These are phyloP conservation scores for Zosterops hypoxanthus DNA, from an alignment of 2,113 vertebrate genomes.

Conservation along the genomic window DNA sequence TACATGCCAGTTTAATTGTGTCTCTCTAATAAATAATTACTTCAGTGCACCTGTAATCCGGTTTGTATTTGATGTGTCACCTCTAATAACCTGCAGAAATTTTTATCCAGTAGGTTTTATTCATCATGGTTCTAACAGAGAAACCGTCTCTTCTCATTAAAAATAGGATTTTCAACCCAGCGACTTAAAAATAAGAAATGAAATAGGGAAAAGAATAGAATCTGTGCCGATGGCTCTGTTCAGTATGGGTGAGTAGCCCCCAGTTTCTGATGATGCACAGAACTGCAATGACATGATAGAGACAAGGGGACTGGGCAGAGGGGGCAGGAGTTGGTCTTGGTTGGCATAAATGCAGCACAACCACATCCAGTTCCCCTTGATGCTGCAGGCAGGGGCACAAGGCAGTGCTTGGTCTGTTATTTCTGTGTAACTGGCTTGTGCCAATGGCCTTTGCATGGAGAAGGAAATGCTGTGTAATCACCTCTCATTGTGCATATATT, in stretches of 20 bases:
- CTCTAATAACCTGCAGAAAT: background rate
- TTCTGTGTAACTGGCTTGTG: background rate
- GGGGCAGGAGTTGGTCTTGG: background rate
- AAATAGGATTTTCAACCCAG: background rate
- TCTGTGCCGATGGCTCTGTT: background rate
- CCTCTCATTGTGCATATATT: background rate
- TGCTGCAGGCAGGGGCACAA: rapidly evolving
- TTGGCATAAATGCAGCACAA: background rate
- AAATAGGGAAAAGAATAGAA: background rate
- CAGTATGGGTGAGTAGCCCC: rapidly evolving
- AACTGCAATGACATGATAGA: rapidly evolving
- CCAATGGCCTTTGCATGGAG: background rate
- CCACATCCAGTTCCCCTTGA: background rate
- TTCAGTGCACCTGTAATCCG: background rate
- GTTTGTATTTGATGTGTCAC: background rate
- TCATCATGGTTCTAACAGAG: background rate
- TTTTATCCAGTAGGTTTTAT: background rate
- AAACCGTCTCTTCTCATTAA: background rate
- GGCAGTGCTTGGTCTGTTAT: background rate
- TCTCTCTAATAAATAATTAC: background rate
- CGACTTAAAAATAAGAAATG: background rate
- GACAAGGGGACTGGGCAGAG: background rate
- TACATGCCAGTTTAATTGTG: background rate
- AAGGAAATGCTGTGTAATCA: background rate
- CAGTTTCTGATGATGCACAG: rapidly evolving